Conservation (phyloP, 2,888 invertebrate genomes). For the Ichneumoninae sp. region DNA sequence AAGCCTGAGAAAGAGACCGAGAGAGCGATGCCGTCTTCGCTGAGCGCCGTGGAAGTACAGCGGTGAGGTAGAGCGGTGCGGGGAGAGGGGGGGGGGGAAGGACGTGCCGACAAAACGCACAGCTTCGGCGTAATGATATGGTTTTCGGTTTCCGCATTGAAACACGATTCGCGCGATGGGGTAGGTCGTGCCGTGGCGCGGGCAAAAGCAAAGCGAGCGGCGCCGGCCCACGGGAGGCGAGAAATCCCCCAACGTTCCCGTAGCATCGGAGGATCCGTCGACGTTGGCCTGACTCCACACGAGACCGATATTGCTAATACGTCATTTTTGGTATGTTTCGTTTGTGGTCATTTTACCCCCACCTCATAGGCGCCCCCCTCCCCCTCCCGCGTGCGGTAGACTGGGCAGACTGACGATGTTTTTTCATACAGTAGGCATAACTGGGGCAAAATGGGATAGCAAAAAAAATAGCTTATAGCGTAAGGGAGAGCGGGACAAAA, state of each 20-base stretch:
- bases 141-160: conserved; percentile 84
- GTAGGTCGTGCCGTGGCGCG: conserved; percentile 76
- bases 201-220: conserved; percentile 26
- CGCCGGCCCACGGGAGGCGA: conserved; percentile 1
- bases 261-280: not conserved
- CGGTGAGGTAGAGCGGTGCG: no score
- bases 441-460: no score
- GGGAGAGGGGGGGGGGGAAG: conserved; percentile 26
- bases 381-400: not conserved
- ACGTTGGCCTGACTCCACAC: not conserved
- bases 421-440: no score
- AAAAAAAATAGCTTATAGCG: no score
- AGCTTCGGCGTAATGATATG: conserved; percentile 81
- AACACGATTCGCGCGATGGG: conserved; percentile 82
- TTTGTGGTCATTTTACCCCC: not conserved
- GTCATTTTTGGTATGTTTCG: conserved; percentile 23
- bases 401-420: not conserved
- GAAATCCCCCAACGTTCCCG: conserved; percentile 9
- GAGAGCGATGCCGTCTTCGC: not conserved
- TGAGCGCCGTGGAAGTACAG: not conserved
- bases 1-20: not conserved
- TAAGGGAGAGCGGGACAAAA: no score
- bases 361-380: not conserved
- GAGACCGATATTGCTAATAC: conserved; percentile 8
- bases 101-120: conserved; percentile 71